These are phyloP conservation scores for Sorex araneus DNA, from an alignment of 2,113 vertebrate species.

Conservation along the genomic window DNA sequence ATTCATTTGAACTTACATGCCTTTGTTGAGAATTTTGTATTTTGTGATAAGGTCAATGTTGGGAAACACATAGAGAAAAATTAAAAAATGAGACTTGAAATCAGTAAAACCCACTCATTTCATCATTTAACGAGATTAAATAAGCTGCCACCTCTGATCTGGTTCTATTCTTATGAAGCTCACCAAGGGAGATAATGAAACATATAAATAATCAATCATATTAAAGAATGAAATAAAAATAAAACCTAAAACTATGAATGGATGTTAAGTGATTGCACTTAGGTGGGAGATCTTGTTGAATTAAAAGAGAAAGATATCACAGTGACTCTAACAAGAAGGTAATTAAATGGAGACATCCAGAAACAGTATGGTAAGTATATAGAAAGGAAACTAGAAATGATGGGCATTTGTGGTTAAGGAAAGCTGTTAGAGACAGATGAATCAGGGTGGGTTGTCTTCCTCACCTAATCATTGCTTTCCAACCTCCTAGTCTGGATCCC, in stretches of 20 bases:
- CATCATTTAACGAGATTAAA: slow-evolving; percentile 23
- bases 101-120: neutral
- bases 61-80: slow-evolving; percentile 4
- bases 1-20: slow-evolving; percentile 52
- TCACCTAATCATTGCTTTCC: neutral
- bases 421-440: neutral
- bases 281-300: neutral
- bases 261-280: neutral
- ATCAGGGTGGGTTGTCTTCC: neutral
- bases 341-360: neutral
- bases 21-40: slow-evolving; percentile 58
- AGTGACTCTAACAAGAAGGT: neutral
- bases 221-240: neutral
- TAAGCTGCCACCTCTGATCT: neutral
- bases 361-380: neutral
- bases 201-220: neutral
- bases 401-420: neutral
- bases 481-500: neutral
- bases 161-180: neutral
- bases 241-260: neutral
- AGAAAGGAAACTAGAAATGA: neutral
- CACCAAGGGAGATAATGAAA: neutral
- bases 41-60: neutral
- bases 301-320: neutral
- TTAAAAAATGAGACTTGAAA: neutral